phyloP scores from a whole-genome alignment of 2,797 vertebrate genomes.

The Holocentrus rufus region DNA sequence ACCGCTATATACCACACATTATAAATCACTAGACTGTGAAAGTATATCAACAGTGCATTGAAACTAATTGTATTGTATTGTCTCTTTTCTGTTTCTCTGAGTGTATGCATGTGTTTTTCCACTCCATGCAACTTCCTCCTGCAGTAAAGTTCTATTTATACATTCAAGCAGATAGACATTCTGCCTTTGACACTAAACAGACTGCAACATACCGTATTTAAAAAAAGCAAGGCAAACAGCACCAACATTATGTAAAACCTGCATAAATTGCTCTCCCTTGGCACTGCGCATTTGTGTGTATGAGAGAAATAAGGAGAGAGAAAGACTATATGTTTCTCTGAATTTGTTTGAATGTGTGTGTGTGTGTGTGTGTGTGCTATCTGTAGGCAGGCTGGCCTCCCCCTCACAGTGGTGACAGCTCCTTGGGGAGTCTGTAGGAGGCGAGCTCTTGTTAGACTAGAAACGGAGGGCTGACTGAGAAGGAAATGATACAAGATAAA shows the following conservation, averaged over 20 bases:
- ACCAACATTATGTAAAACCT: slow-evolving; percentile 37
- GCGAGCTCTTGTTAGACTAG: slow-evolving; percentile 39
- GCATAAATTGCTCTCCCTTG: slow-evolving; percentile 35
- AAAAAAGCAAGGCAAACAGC: slow-evolving; percentile 1
- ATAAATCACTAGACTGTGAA: too few relatives aligned
- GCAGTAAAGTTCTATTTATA: neutral
- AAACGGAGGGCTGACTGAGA: slow-evolving; percentile 22
- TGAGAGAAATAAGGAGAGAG: neutral
- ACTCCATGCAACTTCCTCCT: neutral
- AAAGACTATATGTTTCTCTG: neutral
- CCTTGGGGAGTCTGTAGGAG: slow-evolving; percentile 74
- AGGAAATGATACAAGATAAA: slow-evolving; percentile 36
- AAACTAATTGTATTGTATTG: neutral
- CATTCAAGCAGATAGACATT: neutral
- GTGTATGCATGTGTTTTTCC: neutral
- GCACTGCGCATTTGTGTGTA: neutral
- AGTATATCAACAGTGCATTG: too few relatives aligned
- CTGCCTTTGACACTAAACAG: neutral
- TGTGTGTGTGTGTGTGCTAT: slow-evolving; percentile 35
- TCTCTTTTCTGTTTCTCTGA: too few relatives aligned
- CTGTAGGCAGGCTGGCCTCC: slow-evolving; percentile 57
- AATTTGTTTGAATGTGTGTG: neutral
- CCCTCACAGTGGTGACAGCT: slow-evolving; percentile 53
- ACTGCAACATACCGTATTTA: neutral
- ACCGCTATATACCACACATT: too few relatives aligned